These are phyloP conservation scores for Blera fallax DNA, from an alignment of 2,888 invertebrate genomes.

Conservation along the genomic window DNA sequence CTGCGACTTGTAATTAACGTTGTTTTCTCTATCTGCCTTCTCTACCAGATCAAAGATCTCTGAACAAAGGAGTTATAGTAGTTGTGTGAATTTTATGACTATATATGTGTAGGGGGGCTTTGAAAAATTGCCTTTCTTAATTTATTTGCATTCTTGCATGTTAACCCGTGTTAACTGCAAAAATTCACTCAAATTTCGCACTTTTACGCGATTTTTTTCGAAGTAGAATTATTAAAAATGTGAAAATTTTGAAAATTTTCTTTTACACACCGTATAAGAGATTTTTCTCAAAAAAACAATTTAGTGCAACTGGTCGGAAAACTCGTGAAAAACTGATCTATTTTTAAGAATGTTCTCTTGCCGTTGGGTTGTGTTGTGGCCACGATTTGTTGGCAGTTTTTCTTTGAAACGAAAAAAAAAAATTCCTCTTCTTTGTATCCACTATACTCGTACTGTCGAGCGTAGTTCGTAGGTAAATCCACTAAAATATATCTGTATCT, in stretches of 20 bases:
- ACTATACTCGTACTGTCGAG: constrained; percentile 21
- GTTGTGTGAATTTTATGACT: constrained; percentile 3
- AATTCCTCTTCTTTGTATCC: constrained; percentile 33
- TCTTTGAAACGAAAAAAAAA: constrained; percentile 37
- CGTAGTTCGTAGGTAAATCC: constrained; percentile 55
- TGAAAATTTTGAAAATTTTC: constrained; percentile 9
- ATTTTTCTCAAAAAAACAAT: constrained; percentile 33
- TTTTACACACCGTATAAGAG: constrained; percentile 27
- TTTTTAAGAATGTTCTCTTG: constrained; percentile 78
- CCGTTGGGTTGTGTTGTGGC: constrained; percentile 41
- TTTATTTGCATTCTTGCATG: constrained; percentile 29
- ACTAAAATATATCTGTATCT: constrained; percentile 27
- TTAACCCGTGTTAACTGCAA: constrained; percentile 42
- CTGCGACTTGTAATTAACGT: constrained; percentile 62
- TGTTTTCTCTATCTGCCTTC: constrained; percentile 19
- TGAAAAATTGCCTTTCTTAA: neutral
- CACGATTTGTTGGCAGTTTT: constrained; percentile 58
- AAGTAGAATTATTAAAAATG: constrained; percentile 21
- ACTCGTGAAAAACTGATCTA: constrained; percentile 81
- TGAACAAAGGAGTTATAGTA: constrained; percentile 54
- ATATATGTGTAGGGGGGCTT: neutral
- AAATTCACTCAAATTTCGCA: constrained; percentile 19
- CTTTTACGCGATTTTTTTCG: constrained; percentile 49
- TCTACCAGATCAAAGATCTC: constrained; percentile 23
- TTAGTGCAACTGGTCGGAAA: constrained; percentile 77